Evolutionary conservation across 2,113 vertebrate species (phyloP), one percentile per base, ranked within the genome.

Genomic region (Hippocampus mohnikei): DNA sequence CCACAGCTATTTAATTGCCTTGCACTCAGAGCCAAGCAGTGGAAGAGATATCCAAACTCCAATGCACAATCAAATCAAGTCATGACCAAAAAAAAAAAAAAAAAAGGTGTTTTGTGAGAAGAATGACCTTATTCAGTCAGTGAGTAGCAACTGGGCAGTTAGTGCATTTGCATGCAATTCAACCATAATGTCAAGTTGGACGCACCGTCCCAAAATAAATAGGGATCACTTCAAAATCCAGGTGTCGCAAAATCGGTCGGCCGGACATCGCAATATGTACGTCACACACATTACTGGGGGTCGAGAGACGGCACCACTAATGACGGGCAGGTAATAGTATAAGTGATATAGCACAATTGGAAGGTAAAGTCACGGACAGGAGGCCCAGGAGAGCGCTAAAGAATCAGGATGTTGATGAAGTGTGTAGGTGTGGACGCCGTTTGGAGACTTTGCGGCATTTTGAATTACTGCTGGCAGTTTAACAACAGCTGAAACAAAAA

Each of bases 401-500:
- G 83, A 81, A 79, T 66, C 53, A 21, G 11, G 74, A 65, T 71
- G 76, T 74, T 75, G 84, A 81, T 81, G 76, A 86, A 78, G 77
- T 83, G 79, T 79, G 80, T 81, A 84, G 87, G 85, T 85, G 88
- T 66, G 58, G 74, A 81, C 71, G 74, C 67, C 70, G 33, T 78
- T 70, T 71, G 81, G 87, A 90, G 77, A 70, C 75, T 70, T 55
- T 69, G 66, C 75, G 71, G 78, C 70, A 80, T 83, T 89, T 74
- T 87, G 76, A 88, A 73, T 91, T 88, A 88, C 88, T 78, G 82
- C 69, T 91, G 87, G 86, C 88, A 85, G 80, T 85, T 87, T 90
- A 82, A 89, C 77, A 76, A 91, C 73, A 77, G 78, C 85, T 90
- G 77, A 90, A 88, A 91, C 83, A 81, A 74, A 84, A 89, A 87